Evolutionary conservation across 2,797 vertebrate genomes (phyloP), one percentile per base, ranked within the genome.

Genomic region (Acanthurus lineatus): DNA sequence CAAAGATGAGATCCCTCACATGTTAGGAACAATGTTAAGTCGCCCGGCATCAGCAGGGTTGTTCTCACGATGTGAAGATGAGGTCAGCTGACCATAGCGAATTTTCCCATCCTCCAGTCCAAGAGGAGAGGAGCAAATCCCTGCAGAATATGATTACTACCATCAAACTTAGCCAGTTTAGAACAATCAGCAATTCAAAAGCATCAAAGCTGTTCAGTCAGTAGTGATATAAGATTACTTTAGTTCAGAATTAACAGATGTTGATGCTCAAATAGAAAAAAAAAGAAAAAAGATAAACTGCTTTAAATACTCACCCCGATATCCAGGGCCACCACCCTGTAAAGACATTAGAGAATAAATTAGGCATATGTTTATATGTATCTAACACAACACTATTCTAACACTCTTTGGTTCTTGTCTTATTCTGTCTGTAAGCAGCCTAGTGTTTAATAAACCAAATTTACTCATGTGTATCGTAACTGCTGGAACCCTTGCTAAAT

Each of bases 41-140:
- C 96, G 94, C 0, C 95, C 96, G 0, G 95, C 95, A 5, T 96
- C 96, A 0, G 96, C 95, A 1, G 96, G 95, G 57, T 95, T 96
- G 85, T 96, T 96, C 25, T 94, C 95, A 0, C 86, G 91, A 63
- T 92, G 77, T 1, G 96, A 95, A 6, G 96, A 97, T 0, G 96
- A 95, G 3, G 90, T 94, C 82, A 97, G 83, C 86, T 97, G 96
- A 76, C 96, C 94, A 9, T 96, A 94, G 35, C 73, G 92, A 20
- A 97, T 84, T 0, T 89, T 89, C 0, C 96, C 96, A 0, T 96
- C 96, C 88, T 95, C 96, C 88, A 97, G 74, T 53, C 96, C 96
- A 3, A 97, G 94, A 0, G 96, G 83, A 51, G 91, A 93, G 0
- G 94, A 93, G 81, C 96, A 97, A 60, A 87, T 62, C 5, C 86